phyloP scores from a whole-genome alignment of 2,797 vertebrate species.

The Melanotaenia maccullochi region DNA sequence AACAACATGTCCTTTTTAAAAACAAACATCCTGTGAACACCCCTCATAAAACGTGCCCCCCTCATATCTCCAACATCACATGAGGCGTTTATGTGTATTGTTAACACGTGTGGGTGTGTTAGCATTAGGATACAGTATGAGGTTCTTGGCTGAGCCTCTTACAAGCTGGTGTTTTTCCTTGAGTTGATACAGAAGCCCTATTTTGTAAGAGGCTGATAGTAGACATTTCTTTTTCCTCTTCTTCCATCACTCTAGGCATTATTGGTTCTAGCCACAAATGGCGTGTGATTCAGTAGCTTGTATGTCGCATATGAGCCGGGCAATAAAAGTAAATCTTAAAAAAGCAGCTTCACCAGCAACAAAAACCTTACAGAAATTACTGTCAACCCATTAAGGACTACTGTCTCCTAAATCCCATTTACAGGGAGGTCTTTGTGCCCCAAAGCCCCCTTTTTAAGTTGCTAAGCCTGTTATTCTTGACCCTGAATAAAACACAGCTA shows the following conservation, averaged over 20 bases:
- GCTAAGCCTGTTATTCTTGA: slow-evolving; percentile 63
- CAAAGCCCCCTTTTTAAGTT: slow-evolving; percentile 31
- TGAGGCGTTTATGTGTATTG: background rate
- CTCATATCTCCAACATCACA: background rate
- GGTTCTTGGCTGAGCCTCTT: background rate
- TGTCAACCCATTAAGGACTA: slow-evolving; percentile 26
- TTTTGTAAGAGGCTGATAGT: background rate
- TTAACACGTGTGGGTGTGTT: background rate
- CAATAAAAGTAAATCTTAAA: background rate
- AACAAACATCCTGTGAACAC: slow-evolving; percentile 12
- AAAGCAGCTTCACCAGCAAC: slow-evolving; percentile 7
- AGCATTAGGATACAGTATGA: background rate
- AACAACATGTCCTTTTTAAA: slow-evolving; percentile 15
- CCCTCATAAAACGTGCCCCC: slow-evolving; percentile 4
- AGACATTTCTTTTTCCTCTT: background rate
- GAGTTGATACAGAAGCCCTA: background rate
- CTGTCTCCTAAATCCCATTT: slow-evolving; percentile 47
- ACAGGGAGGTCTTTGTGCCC: slow-evolving; percentile 42
- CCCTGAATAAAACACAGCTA: slow-evolving; percentile 32
- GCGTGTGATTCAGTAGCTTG: background rate
- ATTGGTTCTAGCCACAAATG: slow-evolving; percentile 2
- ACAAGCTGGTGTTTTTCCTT: background rate
- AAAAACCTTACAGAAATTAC: slow-evolving; percentile 21
- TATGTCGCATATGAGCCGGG: slow-evolving; percentile 2
- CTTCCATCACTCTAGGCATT: background rate